Percentiles rank a stretch among this genome's conserved stretches.
These are phyloP conservation scores for Dynastes grantii DNA, from an alignment of 2,888 invertebrate species.

Conservation along the genomic window DNA sequence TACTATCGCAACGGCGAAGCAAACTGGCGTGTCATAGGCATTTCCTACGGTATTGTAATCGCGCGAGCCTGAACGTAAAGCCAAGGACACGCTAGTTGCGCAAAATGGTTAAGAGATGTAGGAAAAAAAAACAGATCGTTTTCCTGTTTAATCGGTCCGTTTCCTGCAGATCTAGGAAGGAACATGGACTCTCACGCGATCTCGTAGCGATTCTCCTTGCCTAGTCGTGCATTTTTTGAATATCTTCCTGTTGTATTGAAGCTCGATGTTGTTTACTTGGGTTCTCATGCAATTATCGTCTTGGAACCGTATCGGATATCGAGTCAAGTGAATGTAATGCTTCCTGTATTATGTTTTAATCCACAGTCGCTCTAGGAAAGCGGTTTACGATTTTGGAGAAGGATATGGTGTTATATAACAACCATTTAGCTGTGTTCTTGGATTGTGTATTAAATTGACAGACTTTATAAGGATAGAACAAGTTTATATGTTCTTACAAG, in stretches of 20 bases:
- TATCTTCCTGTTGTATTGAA: not conserved
- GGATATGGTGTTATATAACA: not conserved
- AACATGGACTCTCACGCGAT: not conserved
- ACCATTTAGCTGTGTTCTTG: no score
- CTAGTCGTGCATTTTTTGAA: constrained; percentile 15
- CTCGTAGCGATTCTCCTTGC: not conserved
- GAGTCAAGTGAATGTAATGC: not conserved
- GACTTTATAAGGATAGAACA: no score
- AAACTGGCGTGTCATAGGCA: constrained; percentile 2
- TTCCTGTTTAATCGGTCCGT: not conserved
- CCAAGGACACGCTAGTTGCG: constrained; percentile 29
- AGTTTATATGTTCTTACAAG: no score
- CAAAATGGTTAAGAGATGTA: not conserved
- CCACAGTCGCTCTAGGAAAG: not conserved
- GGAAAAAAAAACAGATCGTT: not conserved
- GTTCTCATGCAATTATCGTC: not conserved
- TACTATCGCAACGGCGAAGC: constrained; percentile 6
- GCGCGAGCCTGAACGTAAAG: constrained; percentile 4
- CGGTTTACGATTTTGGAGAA: not conserved
- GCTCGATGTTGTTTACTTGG: not conserved
- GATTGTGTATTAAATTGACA: no score
- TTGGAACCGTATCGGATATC: no score
- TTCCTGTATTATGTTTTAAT: constrained; percentile 7
- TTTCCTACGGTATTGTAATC: constrained; percentile 20
- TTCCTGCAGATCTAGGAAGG: constrained; percentile 34